Conservation (phyloP, 2,888 invertebrate species). For the Mantis religiosa region DNA sequence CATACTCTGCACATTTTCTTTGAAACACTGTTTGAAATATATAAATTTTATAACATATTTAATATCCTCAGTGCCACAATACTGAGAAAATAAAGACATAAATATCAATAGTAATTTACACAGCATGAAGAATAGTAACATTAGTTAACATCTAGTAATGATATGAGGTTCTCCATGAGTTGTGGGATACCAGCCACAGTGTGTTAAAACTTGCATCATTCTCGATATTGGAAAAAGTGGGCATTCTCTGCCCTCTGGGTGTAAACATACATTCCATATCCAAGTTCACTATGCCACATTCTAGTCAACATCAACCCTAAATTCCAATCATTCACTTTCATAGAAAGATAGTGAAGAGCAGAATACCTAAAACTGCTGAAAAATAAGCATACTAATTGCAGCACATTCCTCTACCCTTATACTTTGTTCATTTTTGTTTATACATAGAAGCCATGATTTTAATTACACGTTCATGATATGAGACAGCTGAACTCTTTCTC, state of each 20-base stretch:
- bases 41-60: not conserved
- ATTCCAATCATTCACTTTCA: not conserved
- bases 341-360: not conserved
- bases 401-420: not conserved
- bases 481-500: not conserved
- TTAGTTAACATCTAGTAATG: not conserved
- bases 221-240: not conserved
- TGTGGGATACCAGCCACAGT: not conserved
- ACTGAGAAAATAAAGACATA: not conserved
- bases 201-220: not conserved
- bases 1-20: not conserved
- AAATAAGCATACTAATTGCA: not conserved
- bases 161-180: not conserved
- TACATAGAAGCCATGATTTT: not conserved
- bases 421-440: not conserved
- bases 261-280: not conserved
- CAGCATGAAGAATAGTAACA: not conserved
- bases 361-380: not conserved
- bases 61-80: not conserved
- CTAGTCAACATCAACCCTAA: not conserved
- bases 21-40: not conserved
- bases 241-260: not conserved
- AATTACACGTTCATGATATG: not conserved
- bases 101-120: not conserved
- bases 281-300: not conserved